phyloP scores from a whole-genome alignment of 2,797 vertebrate species.

The Leptoclinus maculatus region DNA sequence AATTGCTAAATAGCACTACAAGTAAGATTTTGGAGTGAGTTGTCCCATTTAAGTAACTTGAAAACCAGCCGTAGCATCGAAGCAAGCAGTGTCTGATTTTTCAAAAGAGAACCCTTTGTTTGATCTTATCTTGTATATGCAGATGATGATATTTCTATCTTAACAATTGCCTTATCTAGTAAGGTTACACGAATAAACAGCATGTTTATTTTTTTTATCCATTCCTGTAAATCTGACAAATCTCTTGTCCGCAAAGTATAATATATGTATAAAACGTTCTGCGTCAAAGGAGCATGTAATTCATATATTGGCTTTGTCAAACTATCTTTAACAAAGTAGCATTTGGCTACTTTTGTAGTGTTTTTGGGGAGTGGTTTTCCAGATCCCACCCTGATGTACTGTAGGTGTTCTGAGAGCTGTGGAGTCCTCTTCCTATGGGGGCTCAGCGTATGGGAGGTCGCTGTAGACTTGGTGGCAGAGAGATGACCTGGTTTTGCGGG shows the following conservation, averaged over 20 bases:
- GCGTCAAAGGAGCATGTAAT: not conserved
- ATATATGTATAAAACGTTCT: not conserved
- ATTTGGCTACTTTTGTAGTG: not conserved
- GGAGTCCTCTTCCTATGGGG: not conserved
- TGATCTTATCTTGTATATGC: not conserved
- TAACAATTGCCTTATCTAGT: not conserved
- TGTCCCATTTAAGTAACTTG: not conserved
- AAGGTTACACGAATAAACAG: not conserved
- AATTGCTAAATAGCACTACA: not conserved
- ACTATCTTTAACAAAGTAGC: not conserved
- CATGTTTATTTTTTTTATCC: not conserved
- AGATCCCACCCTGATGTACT: not conserved
- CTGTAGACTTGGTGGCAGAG: slow-evolving; percentile 58
- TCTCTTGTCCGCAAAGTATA: not conserved
- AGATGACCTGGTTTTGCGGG: slow-evolving; percentile 90
- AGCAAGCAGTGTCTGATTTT: slow-evolving; percentile 11
- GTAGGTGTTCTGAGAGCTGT: slow-evolving; percentile 4
- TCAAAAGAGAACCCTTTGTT: not conserved
- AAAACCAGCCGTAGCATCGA: not conserved
- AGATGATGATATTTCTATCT: not conserved
- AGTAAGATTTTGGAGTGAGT: not conserved
- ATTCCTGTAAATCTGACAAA: not conserved
- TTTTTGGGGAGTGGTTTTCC: not conserved
- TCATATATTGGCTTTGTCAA: not conserved
- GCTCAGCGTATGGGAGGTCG: slow-evolving; percentile 65